Evolutionary conservation across 2,113 vertebrate genomes (phyloP), one percentile per base, ranked within the genome.

Genomic region (Felis catus): DNA sequence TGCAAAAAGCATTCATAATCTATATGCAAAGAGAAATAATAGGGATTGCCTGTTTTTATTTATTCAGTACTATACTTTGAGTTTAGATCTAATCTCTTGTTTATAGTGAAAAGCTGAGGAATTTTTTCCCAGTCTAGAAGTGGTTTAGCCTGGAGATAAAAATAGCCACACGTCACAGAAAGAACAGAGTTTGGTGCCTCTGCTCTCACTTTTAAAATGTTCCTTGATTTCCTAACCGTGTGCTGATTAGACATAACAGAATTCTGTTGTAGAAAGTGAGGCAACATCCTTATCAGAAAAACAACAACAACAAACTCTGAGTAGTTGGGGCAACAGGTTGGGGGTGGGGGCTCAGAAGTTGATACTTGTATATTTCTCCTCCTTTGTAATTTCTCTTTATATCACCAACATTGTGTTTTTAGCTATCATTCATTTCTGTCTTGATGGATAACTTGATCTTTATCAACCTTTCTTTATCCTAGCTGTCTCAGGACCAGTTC

Each of bases 21-120:
- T 55, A 48, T 45, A 58, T 85, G 12, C 66, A 78, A 70, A 81
- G 25, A 95, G 18, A 70, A 91, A 45, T 94, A 88, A 81, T 92
- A 93, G 21, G 41, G 14, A 66, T 9, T 61, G 51, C 10, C 23
- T 9, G 45, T 66, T 95, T 96, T 95, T 86, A 58, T 91, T 91
- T 92, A 76, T 71, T 94, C n/a, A 80, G 0, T 48, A 84, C 29
- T 83, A 27, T 96, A 21, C 21, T 97, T 81, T 79, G 53, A 63
- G 27, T 96, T 90, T 92, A 92, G 23, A 51, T 83, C 71, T 94
- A 96, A 70, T 81, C 36, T 78, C 65, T 92, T 95, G 45, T 73
- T 95, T 81, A 71, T 48, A 61, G 81, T 71, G 39, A 45, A 87
- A 93, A 87, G 18, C 5, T 55, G 68, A 94, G 41, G 41, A 58